Evolutionary conservation across 1,140 invertebrate species (phyloP).

Genomic region (Reticulitermes speratus): DNA sequence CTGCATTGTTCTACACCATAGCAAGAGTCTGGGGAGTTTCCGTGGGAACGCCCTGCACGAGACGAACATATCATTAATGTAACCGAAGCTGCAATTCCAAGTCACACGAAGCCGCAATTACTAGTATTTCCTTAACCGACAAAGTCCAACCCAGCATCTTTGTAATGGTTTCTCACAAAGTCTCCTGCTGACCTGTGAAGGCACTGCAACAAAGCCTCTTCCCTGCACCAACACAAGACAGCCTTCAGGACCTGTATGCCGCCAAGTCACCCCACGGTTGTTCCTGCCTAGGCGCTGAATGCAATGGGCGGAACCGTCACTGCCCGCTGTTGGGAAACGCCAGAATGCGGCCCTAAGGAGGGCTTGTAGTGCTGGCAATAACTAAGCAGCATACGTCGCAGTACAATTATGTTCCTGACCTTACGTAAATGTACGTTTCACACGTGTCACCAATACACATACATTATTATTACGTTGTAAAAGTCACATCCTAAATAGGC

Average conservation of each 20-base stretch:
- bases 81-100: conserved; percentile 8
- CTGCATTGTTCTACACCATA: neutral
- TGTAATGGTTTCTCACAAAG: neutral
- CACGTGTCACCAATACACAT: too few species aligned
- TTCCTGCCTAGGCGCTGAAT: neutral
- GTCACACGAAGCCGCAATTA: conserved; percentile 10
- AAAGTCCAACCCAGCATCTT: conserved; percentile 6
- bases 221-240: neutral
- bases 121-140: conserved; percentile 6
- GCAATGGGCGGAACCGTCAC: neutral
- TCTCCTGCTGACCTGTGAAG: neutral
- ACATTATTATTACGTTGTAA: too few species aligned
- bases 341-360: too few species aligned
- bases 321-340: neutral
- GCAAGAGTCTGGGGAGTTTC: neutral
- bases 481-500: too few species aligned
- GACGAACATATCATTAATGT: neutral
- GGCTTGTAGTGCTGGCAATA: too few species aligned
- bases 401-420: neutral
- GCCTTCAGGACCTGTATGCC: neutral
- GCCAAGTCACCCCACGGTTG: neutral
- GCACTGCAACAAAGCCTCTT: neutral
- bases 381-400: neutral
- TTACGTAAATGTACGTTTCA: too few species aligned
- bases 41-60: neutral